phyloP scores from a whole-genome alignment of 37 sponge, comb jelly and placozoan genomes.

The Amphimedon queenslandica region DNA sequence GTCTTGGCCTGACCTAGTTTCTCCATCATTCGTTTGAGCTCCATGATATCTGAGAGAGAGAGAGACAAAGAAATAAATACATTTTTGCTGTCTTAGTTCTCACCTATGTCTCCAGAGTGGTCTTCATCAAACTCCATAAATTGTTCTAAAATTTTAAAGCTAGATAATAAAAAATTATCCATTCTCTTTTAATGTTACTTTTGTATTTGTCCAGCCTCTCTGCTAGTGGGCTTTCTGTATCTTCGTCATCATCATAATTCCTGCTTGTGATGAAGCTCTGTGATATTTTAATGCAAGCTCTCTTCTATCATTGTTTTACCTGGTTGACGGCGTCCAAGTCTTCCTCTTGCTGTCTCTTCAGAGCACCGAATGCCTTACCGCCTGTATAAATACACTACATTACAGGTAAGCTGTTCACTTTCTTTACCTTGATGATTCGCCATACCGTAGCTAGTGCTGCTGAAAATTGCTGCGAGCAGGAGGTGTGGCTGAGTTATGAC shows the following conservation, averaged over 20 bases:
- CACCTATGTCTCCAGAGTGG: constrained; percentile 94
- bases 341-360: constrained; percentile 58
- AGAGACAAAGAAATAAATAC: background rate
- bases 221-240: too few species aligned
- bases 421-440: too few species aligned
- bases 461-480: too few species aligned
- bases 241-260: constrained; percentile 84
- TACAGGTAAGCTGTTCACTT: too few species aligned
- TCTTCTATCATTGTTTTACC: constrained; percentile 9
- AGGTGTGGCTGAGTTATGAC: too few species aligned
- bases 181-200: constrained; percentile 14
- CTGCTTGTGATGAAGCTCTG: constrained; percentile 59
- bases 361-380: constrained; percentile 74
- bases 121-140: constrained; percentile 95
- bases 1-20: constrained; percentile 93
- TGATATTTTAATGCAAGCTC: constrained; percentile 1
- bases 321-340: constrained; percentile 68
- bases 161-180: background rate
- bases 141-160: constrained; percentile 42
- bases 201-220: constrained; percentile 79
- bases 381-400: too few species aligned
- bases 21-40: constrained; percentile 97
- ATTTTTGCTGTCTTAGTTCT: background rate
- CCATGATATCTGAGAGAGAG: constrained; percentile 78
- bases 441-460: too few species aligned